These are phyloP conservation scores for Heteromurus nitidus DNA, from an alignment of 2,888 invertebrate genomes.

Conservation along the genomic window DNA sequence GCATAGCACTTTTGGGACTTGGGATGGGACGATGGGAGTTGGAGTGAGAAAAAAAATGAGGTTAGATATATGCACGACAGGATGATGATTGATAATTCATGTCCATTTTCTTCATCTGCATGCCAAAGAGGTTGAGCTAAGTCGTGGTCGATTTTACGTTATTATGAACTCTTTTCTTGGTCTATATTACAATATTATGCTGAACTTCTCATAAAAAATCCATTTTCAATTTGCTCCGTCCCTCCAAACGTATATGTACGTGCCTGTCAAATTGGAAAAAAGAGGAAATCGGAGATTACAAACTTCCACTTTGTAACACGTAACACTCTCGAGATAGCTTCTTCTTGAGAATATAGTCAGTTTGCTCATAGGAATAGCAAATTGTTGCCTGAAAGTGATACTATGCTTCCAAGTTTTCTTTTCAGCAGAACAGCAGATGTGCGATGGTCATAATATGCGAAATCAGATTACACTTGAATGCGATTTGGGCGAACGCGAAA, in stretches of 20 bases:
- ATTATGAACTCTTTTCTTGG: not conserved
- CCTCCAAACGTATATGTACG: too few species aligned
- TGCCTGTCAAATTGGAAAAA: constrained; percentile 15
- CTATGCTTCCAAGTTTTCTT: too few species aligned
- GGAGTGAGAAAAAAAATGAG: not conserved
- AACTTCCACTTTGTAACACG: not conserved
- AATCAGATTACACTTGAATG: constrained; percentile 51
- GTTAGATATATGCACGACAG: not conserved
- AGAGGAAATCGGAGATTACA: constrained; percentile 54
- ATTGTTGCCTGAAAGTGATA: too few species aligned
- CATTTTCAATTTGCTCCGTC: constrained; percentile 34
- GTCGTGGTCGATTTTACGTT: not conserved
- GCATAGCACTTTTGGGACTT: too few species aligned
- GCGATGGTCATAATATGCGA: constrained; percentile 43
- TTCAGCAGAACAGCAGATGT: too few species aligned
- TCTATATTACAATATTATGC: too few species aligned
- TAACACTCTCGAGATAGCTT: too few species aligned
- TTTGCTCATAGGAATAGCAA: too few species aligned
- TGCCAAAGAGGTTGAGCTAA: not conserved
- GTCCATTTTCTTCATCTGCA: not conserved
- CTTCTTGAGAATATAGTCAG: too few species aligned
- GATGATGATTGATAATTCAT: constrained; percentile 20
- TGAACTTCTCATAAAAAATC: constrained; percentile 13
- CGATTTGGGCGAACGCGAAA: constrained; percentile 49
- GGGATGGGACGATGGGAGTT: too few species aligned